phyloP scores from a whole-genome alignment of 2,888 invertebrate genomes.

The Tipula lateralis region DNA sequence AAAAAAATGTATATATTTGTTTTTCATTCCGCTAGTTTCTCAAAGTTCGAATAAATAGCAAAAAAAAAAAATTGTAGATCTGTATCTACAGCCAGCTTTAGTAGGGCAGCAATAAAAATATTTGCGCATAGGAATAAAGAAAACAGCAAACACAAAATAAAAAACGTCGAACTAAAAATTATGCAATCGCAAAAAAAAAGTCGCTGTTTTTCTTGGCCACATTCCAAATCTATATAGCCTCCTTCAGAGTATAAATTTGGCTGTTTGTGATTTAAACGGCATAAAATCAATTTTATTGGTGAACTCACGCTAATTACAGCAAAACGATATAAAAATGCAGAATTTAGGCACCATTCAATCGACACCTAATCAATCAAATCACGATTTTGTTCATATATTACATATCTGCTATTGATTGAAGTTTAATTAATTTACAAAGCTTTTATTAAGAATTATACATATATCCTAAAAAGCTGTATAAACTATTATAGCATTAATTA shows the following conservation, averaged over 20 bases:
- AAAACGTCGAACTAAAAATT: constrained; percentile 1
- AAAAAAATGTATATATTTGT: too few species aligned
- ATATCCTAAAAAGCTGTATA: background rate
- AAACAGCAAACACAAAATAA: background rate
- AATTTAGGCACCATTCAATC: background rate
- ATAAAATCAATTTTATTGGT: background rate
- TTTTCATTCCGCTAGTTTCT: background rate
- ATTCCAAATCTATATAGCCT: background rate
- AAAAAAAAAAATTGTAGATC: background rate
- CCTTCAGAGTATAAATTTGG: background rate
- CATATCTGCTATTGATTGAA: background rate
- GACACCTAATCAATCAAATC: background rate
- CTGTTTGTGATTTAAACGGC: background rate
- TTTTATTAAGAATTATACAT: background rate
- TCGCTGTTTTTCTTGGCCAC: constrained; percentile 11
- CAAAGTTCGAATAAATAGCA: background rate
- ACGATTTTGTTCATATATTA: background rate
- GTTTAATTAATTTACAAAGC: background rate
- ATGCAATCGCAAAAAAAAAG: background rate
- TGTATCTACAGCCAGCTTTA: background rate
- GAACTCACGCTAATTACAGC: background rate
- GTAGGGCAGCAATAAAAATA: constrained; percentile 19
- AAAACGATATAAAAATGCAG: background rate
- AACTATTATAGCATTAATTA: background rate
- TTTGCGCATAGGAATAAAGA: background rate